Evolutionary conservation across 2,797 vertebrate species (phyloP), one percentile per base, ranked within the genome.

Genomic region (Scleropages formosus): DNA sequence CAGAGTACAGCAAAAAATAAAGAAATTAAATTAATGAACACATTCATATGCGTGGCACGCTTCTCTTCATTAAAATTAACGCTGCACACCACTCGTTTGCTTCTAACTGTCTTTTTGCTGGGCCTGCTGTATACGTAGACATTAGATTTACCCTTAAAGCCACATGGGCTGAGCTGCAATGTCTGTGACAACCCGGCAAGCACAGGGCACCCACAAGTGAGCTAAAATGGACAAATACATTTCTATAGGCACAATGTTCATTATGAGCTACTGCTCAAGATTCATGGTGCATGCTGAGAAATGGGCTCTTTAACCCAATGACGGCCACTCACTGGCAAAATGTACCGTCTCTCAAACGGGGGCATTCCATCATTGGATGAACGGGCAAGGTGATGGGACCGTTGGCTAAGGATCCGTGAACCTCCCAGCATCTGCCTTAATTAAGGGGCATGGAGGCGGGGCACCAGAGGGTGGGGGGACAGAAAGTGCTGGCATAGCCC

Each of bases 21-120:
- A 9, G 47, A 80, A 80, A 84, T 81, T 64, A 77, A 64, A 78
- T 51, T 83, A 79, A 82, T 78, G 75, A 86, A 80, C 82, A 75
- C 62, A 83, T 84, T 82, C 80, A 78, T 79, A 75, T 79, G 75
- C 26, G 69, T 44, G 73, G 65, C 62, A 78, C 78, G 74, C 86
- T 83, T 84, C 64, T 77, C 47, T 49, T 74, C 78, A 82, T 82
- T 75, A 73, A 73, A 80, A 81, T 72, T 63, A 77, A 78, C 70
- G 78, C 65, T 67, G 80, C 77, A 51, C 56, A 70, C 67, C 11
- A 78, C 69, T 80, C 79, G 81, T 81, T 86, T 61, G 73, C 62
- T 68, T 81, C 60, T 56, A 58, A 80, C 82, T 77, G 60, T 78
- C 80, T 83, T 80, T 73, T 78, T 74, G 82, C 44, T 4, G 12